Evolutionary conservation across 2,113 vertebrate species (phyloP).

Genomic region (Salvator merianae): DNA sequence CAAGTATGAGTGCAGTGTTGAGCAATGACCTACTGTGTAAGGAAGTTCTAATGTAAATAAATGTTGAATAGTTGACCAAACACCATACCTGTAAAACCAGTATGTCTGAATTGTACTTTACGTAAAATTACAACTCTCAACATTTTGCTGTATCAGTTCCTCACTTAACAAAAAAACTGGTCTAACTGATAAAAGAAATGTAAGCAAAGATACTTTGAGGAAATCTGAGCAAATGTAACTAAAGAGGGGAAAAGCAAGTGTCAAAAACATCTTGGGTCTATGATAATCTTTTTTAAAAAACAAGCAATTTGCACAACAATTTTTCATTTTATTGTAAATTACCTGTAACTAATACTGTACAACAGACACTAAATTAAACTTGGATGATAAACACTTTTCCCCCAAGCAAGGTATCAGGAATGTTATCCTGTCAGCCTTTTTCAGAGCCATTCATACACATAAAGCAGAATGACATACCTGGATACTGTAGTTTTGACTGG

Average conservation of each 20-base stretch:
- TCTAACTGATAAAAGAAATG: slow-evolving; percentile 10
- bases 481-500: background rate
- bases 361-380: too few species aligned
- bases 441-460: background rate
- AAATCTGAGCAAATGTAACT: background rate
- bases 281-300: background rate
- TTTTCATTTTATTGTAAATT: too few species aligned
- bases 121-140: background rate
- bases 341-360: too few species aligned
- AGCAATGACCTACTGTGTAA: background rate
- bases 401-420: background rate
- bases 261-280: background rate
- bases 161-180: slow-evolving; percentile 12
- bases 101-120: background rate
- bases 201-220: background rate
- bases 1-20: background rate
- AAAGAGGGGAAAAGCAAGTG: background rate
- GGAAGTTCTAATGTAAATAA: background rate
- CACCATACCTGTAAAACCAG: slow-evolving; percentile 59
- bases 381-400: background rate
- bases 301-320: background rate
- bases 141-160: slow-evolving; percentile 7
- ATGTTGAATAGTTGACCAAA: background rate
- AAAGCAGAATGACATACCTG: background rate
- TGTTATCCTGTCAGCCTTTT: background rate